A percentile compares a stretch with the other conserved stretches of the same genome.
These are phyloP conservation scores for Cephus nigrinus DNA, from an alignment of 2,888 invertebrate species.

Conservation along the genomic window DNA sequence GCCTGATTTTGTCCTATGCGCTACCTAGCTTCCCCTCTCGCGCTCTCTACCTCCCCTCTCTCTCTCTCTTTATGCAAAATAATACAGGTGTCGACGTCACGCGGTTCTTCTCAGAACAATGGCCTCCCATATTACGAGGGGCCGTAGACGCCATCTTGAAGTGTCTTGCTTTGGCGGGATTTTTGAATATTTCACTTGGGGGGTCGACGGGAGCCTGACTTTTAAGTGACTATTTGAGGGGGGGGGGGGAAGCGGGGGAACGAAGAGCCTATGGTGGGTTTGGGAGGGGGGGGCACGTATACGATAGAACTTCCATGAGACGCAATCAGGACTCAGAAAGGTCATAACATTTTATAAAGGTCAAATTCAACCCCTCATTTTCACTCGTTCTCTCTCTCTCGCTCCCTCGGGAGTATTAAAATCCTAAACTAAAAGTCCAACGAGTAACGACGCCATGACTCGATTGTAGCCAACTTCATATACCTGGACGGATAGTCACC, in stretches of 20 bases:
- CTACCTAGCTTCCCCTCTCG: too few relatives aligned
- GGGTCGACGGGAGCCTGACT: too few relatives aligned
- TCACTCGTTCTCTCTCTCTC: slow-evolving; percentile 34
- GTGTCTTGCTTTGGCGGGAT: not conserved
- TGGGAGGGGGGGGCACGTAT: too few relatives aligned
- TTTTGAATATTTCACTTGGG: not conserved
- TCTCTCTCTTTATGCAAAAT: not conserved
- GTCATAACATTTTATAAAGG: slow-evolving; percentile 59
- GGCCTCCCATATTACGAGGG: slow-evolving; percentile 20
- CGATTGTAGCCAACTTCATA: too few relatives aligned
- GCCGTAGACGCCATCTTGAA: not conserved
- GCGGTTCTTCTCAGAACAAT: slow-evolving; percentile 31
- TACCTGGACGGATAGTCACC: too few relatives aligned
- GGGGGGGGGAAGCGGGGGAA: too few relatives aligned
- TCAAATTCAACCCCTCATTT: slow-evolving; percentile 38
- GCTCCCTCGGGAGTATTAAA: slow-evolving; percentile 52
- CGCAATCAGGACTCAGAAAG: slow-evolving; percentile 51
- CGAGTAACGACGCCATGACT: too few relatives aligned
- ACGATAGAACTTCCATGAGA: not conserved
- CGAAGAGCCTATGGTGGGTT: too few relatives aligned
- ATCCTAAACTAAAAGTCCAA: slow-evolving; percentile 35
- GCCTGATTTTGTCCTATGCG: not conserved
- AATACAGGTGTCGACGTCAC: not conserved
- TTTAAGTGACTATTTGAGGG: too few relatives aligned
- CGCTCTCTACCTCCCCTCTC: not conserved